Percentiles rank a stretch among this genome's conserved stretches.
phyloP scores from a whole-genome alignment of 2,113 vertebrate genomes.

The Dipodomys stephensi region DNA sequence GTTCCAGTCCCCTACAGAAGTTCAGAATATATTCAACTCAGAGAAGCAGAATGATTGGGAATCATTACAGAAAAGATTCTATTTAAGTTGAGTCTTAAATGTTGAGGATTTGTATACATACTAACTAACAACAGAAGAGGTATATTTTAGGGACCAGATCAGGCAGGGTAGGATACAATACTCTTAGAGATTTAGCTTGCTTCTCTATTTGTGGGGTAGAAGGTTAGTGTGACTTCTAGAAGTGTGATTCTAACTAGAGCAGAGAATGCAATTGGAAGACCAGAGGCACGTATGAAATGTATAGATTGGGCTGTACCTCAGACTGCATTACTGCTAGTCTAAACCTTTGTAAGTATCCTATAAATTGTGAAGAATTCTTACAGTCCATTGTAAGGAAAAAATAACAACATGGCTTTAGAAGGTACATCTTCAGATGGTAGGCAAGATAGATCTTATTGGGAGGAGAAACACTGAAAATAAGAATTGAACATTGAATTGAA shows the following conservation, averaged over 20 bases:
- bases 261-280: background rate
- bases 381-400: conserved; percentile 20
- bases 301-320: background rate
- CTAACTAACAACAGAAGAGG: background rate
- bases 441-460: background rate
- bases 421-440: background rate
- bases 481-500: background rate
- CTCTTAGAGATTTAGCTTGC: background rate
- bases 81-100: background rate
- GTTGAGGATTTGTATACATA: background rate
- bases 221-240: background rate
- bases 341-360: background rate
- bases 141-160: background rate
- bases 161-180: background rate
- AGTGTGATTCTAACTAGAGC: background rate
- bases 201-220: background rate
- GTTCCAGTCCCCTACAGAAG: background rate
- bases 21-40: background rate
- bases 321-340: background rate
- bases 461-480: background rate
- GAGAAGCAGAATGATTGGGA: background rate
- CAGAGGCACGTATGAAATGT: background rate
- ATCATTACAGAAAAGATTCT: background rate
- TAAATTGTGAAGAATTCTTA: background rate
- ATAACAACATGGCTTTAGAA: background rate